Conservation (phyloP, 2,888 invertebrate species). For the Sussaba pulchella region DNA sequence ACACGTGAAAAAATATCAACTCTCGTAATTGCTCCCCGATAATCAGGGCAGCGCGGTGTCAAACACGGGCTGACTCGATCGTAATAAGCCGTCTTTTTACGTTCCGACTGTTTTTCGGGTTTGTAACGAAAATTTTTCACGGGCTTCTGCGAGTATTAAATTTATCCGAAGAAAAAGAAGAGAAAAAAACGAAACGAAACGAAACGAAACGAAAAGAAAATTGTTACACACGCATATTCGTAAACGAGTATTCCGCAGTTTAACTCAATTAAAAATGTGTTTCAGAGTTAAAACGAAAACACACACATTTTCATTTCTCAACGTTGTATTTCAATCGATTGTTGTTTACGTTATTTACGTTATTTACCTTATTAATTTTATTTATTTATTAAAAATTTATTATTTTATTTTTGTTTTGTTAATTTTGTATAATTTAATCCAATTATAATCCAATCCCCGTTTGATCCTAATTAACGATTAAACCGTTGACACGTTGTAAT, state of each 20-base stretch:
- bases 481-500: background rate
- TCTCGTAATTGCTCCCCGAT: no score
- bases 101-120: conserved; percentile 25
- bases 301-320: background rate
- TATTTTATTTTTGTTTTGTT: no score
- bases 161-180: conserved; percentile 5
- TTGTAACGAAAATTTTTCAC: background rate
- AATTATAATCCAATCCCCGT: background rate
- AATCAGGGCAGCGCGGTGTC: conserved; percentile 15
- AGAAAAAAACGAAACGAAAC: no score
- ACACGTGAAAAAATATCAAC: no score
- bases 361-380: no score
- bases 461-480: background rate
- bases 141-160: background rate
- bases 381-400: no score
- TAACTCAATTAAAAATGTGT: background rate
- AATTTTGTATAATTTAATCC: conserved; percentile 11
- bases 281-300: background rate
- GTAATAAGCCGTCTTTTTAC: conserved; percentile 44
- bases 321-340: background rate
- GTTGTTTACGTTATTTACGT: no score
- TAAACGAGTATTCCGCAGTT: background rate
- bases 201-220: no score
- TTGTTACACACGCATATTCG: background rate
- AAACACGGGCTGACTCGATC: conserved; percentile 59